Evolutionary conservation across 2,888 invertebrate genomes (phyloP), one percentile per base, ranked within the genome.

Genomic region (Branchinecta sandiegonensis): DNA sequence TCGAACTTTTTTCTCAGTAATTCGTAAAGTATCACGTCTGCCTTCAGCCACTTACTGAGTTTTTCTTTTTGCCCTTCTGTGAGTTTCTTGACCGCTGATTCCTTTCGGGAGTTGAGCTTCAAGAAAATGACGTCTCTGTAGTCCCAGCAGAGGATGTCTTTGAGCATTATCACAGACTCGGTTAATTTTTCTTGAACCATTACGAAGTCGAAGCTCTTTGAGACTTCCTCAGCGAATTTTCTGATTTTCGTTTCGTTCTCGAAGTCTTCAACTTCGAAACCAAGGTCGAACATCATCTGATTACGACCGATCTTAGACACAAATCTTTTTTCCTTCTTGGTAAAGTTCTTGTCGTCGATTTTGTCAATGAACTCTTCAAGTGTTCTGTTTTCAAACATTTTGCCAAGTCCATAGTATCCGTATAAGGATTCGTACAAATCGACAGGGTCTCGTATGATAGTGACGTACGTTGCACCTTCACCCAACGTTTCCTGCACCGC

Each of bases 281-380:
- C 63, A 9, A 56, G 63, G 23, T 56, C 63, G 3, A 56, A 56
- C 14, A 56, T n/a, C 63, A 56, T 56, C 63, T 56, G 63, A 56
- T 56, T 56, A 9, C 63, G 63, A 2, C 63, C 63, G 9, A 56
- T 56, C 23, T 17, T 17, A 56, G 1, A 17, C 23, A 17, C 23
- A 17, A 11, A 17, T 56, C 63, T 56, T 56, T 56, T 56, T 17
- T n/a, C 14, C 56, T 56, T 56, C 56, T 56, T 13, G 8, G 17
- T 10, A 8, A 56, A 56, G n/a, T 56, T 17, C 8, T 14, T 14
- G 17, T 56, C 56, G n/a, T 56, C 10, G 14, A 56, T n/a, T 8
- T 56, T 56, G 17, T 56, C 56, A 14, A 56, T 14, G 17, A 56
- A 56, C 56, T 56, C 56, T n/a, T n/a, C 14, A n/a, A 56, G n/a